These are phyloP conservation scores for Drosophila nr. perissopoda DNA, from an alignment of 2,888 invertebrate species.

Conservation along the genomic window DNA sequence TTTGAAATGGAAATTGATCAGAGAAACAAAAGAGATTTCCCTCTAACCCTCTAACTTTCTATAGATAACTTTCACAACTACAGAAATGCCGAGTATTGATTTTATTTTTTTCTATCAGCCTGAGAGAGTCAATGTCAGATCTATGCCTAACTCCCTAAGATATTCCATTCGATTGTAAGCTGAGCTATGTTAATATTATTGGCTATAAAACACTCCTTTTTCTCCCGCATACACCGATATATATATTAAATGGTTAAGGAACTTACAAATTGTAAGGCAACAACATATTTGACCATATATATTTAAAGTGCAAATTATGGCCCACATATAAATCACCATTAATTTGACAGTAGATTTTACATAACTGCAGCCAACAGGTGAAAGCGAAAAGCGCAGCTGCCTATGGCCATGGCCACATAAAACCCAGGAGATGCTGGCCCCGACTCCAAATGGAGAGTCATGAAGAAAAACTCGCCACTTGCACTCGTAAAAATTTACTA, in stretches of 20 bases:
- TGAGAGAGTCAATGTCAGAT: background rate
- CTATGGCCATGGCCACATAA: conserved; percentile 57
- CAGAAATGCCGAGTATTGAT: background rate
- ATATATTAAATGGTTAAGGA: conserved; percentile 1
- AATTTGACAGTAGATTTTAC: conserved; percentile 78
- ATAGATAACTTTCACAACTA: background rate
- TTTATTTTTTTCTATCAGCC: background rate
- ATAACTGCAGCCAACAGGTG: conserved; percentile 74
- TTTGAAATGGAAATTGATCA: background rate
- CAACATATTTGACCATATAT: conserved; percentile 36
- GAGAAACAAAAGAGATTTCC: background rate
- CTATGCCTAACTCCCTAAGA: background rate
- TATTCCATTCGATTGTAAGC: background rate
- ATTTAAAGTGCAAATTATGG: conserved; percentile 62
- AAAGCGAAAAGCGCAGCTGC: conserved; percentile 77
- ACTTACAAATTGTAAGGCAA: conserved; percentile 10
- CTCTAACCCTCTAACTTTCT: background rate
- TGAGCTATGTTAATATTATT: background rate
- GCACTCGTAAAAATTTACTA: conserved; percentile 75
- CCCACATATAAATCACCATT: conserved; percentile 78
- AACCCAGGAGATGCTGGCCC: conserved; percentile 19
- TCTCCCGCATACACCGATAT: background rate
- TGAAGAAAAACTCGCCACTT: conserved; percentile 70
- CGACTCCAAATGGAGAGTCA: conserved; percentile 36
- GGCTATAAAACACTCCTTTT: background rate